Conservation (phyloP, 2,888 invertebrate species). For the Cephalotes varians region DNA sequence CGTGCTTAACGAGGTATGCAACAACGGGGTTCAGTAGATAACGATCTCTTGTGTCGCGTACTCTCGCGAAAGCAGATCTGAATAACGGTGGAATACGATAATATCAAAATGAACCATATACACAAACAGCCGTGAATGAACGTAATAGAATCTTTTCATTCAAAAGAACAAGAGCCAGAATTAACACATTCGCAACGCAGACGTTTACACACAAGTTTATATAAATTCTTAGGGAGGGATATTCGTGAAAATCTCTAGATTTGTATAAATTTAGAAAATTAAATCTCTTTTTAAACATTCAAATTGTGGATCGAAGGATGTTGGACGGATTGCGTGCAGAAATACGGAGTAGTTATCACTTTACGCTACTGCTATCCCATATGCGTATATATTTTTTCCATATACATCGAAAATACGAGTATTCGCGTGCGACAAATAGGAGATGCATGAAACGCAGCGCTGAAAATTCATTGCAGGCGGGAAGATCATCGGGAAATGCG, state of each 20-base stretch:
- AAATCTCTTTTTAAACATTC: background rate
- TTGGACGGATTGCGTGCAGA: background rate
- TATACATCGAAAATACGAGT: constrained; percentile 23
- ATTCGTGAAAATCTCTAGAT: background rate
- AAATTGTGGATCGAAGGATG: constrained; percentile 13
- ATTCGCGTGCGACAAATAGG: constrained; percentile 1
- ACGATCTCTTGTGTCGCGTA: constrained; percentile 17
- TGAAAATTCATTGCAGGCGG: background rate
- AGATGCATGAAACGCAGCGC: constrained; percentile 11
- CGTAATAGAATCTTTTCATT: background rate
- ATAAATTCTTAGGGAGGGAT: background rate
- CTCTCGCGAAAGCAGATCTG: constrained; percentile 3
- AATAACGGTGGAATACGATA: constrained; percentile 17
- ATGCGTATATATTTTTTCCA: constrained; percentile 27
- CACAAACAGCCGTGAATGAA: background rate
- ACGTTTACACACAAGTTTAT: background rate
- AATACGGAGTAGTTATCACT: background rate
- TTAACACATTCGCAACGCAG: background rate
- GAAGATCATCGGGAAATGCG: background rate
- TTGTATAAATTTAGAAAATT: background rate
- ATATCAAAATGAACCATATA: background rate
- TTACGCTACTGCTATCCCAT: constrained; percentile 1
- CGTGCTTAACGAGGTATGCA: constrained; percentile 71
- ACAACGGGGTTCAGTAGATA: constrained; percentile 29
- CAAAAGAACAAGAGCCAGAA: background rate